Conservation (phyloP, 2,888 invertebrate genomes). For the Erannis defoliaria region DNA sequence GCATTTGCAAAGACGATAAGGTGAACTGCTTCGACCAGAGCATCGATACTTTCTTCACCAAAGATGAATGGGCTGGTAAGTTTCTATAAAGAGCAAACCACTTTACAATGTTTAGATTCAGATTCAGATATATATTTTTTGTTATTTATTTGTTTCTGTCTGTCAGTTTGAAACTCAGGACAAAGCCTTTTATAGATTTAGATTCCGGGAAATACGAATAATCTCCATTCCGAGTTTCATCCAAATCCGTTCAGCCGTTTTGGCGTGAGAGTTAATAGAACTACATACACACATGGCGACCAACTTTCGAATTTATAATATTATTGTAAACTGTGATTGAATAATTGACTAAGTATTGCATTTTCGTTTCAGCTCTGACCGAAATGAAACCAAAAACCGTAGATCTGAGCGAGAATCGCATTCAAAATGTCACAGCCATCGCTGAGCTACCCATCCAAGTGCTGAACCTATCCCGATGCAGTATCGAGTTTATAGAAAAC, state of each 20-base stretch:
- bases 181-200: too few relatives aligned
- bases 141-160: too few relatives aligned
- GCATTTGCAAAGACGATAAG: conserved; percentile 78
- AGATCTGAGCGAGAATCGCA: conserved; percentile 77
- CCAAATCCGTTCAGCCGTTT: too few relatives aligned
- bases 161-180: too few relatives aligned
- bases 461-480: conserved; percentile 88
- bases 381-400: conserved; percentile 68
- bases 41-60: conserved; percentile 80
- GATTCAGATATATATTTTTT: background rate
- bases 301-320: too few relatives aligned
- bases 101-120: background rate
- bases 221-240: too few relatives aligned
- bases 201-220: too few relatives aligned
- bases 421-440: conserved; percentile 82
- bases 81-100: background rate
- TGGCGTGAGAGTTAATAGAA: too few relatives aligned
- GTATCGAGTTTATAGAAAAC: conserved; percentile 87
- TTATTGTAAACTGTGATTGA: too few relatives aligned
- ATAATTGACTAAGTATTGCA: background rate
- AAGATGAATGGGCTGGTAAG: conserved; percentile 85
- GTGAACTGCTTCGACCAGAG: conserved; percentile 85
- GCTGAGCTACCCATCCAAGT: conserved; percentile 83
- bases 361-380: conserved; percentile 61
- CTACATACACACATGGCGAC: too few relatives aligned